Percentiles rank a stretch among this genome's conserved stretches.
phyloP scores from a whole-genome alignment of 2,113 vertebrate genomes.

The Clupea harengus region DNA sequence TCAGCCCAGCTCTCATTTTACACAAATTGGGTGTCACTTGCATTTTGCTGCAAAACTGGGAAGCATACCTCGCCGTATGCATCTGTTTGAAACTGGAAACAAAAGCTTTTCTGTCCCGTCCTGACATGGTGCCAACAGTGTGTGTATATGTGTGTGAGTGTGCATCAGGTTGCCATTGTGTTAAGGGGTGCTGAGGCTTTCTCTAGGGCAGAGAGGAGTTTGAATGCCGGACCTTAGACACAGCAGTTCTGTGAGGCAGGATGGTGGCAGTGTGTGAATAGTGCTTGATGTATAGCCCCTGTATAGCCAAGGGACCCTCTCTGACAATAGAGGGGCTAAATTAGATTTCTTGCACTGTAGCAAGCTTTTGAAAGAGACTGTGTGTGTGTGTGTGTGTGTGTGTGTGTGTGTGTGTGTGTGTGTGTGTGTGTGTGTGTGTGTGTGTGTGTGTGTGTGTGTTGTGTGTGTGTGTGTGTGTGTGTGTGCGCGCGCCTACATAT shows the following conservation, averaged over 20 bases:
- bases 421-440: conserved; percentile 10
- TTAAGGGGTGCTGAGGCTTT: neutral
- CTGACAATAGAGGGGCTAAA: neutral
- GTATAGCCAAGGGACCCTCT: neutral
- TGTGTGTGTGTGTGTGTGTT: conserved; percentile 26
- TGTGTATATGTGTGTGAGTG: neutral
- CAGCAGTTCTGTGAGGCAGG: neutral
- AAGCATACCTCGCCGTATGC: neutral
- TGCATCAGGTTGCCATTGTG: conserved; percentile 12
- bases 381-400: conserved; percentile 25
- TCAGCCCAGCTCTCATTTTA: conserved; percentile 2
- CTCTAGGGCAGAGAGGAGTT: neutral
- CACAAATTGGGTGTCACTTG: conserved; percentile 12
- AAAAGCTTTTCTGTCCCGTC: conserved; percentile 8
- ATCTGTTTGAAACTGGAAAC: conserved; percentile 12
- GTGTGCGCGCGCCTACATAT: neutral
- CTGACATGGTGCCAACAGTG: neutral
- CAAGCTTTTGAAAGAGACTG: conserved; percentile 3
- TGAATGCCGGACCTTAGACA: neutral
- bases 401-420: conserved; percentile 20
- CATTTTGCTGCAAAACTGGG: neutral
- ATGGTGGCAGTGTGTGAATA: neutral
- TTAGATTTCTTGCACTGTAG: conserved; percentile 7
- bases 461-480: conserved; percentile 21
- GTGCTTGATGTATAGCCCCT: neutral